phyloP scores from a whole-genome alignment of 2,888 invertebrate genomes.

The Stegophylla sp. region DNA sequence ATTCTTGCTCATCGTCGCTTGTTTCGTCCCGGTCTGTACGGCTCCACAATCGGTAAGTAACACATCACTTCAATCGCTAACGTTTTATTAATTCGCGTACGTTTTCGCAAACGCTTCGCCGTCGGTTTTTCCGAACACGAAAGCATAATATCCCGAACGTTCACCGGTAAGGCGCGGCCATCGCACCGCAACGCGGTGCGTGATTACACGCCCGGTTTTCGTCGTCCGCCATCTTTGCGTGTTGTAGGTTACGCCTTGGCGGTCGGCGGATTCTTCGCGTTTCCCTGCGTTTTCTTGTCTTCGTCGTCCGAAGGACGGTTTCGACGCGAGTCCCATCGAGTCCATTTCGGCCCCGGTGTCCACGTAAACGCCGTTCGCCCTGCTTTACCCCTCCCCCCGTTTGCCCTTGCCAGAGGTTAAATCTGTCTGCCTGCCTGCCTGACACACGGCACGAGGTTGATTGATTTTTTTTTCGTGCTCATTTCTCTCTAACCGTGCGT shows the following conservation, averaged over 20 bases:
- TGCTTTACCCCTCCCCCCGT: neutral
- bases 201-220: neutral
- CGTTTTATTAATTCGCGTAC: neutral
- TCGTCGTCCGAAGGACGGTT: too few species aligned
- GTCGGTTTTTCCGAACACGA: too few species aligned
- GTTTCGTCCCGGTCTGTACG: conserved; percentile 42
- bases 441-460: conserved; percentile 45
- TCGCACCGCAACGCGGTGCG: too few species aligned
- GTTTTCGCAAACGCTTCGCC: too few species aligned
- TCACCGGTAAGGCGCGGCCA: too few species aligned
- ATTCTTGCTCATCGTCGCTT: conserved; percentile 41
- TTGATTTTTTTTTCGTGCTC: neutral
- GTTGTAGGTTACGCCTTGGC: conserved; percentile 43
- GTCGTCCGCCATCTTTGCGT: conserved; percentile 44
- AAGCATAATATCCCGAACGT: too few species aligned
- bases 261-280: neutral
- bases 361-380: neutral
- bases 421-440: neutral
- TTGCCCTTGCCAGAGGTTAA: conserved; percentile 56
- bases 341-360: neutral
- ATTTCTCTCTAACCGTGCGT: neutral
- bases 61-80: neutral
- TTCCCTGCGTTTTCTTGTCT: neutral
- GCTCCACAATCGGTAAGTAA: conserved; percentile 48
- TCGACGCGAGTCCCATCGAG: neutral